A percentile compares a stretch with the other conserved stretches of the same genome.
Conservation (phyloP, 2,888 invertebrate genomes). For the Strigamia crassipes region DNA sequence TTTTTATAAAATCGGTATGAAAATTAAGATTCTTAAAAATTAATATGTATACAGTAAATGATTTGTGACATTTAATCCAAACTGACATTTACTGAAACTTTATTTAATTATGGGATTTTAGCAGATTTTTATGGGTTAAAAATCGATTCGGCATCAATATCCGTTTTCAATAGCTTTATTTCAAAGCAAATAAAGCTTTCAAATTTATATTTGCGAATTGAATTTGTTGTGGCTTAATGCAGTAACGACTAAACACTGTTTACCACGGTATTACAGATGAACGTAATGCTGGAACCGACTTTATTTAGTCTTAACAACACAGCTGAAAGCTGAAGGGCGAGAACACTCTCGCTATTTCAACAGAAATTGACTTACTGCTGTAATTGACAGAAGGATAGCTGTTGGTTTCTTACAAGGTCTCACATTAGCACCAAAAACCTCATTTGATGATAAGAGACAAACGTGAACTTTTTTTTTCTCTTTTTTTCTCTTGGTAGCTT, state of each 20-base stretch:
- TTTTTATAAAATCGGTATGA: too few relatives aligned
- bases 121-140: too few relatives aligned
- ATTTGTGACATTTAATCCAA: too few relatives aligned
- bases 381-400: conserved; percentile 42
- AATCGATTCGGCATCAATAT: too few relatives aligned
- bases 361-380: conserved; percentile 30
- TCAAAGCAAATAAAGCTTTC: too few relatives aligned
- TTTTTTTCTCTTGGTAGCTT: not conserved
- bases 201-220: not conserved
- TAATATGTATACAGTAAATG: too few relatives aligned
- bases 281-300: not conserved
- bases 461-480: not conserved
- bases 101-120: too few relatives aligned
- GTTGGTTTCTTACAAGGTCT: not conserved
- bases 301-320: not conserved
- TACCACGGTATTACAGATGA: not conserved
- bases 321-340: not conserved
- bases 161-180: too few relatives aligned
- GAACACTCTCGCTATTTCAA: not conserved
- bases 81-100: too few relatives aligned
- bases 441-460: conserved; percentile 33
- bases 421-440: conserved; percentile 29
- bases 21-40: too few relatives aligned
- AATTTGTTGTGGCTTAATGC: not conserved
- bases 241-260: not conserved